phyloP scores from a whole-genome alignment of 2,888 invertebrate genomes.

The Anodontia alba region DNA sequence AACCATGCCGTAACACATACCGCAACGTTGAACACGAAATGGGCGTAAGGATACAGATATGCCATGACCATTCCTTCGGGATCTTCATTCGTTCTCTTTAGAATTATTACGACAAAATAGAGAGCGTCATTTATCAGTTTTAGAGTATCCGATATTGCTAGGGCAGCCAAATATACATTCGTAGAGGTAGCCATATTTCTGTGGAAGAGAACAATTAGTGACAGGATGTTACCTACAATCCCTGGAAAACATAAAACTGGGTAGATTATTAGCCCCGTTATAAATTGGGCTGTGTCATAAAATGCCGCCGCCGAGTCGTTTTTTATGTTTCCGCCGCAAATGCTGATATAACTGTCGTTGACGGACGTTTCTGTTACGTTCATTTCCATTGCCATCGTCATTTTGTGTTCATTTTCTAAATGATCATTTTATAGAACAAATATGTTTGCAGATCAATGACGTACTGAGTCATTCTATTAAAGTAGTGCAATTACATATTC shows the following conservation, averaged over 20 bases:
- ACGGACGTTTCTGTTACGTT: constrained; percentile 14
- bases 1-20: constrained; percentile 80
- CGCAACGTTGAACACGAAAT: constrained; percentile 79
- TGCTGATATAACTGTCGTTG: constrained; percentile 29
- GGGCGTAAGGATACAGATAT: constrained; percentile 80
- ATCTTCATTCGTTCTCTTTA: constrained; percentile 65
- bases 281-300: constrained; percentile 71
- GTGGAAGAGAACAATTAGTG: constrained; percentile 76
- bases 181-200: constrained; percentile 80
- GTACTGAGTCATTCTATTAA: not conserved
- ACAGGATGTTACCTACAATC: constrained; percentile 76
- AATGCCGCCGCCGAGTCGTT: constrained; percentile 61
- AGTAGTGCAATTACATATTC: not conserved
- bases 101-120: constrained; percentile 77
- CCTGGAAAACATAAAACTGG: constrained; percentile 78
- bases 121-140: constrained; percentile 80
- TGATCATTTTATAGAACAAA: not conserved
- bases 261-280: constrained; percentile 79
- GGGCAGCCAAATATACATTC: constrained; percentile 76
- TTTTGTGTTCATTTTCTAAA: not conserved
- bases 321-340: constrained; percentile 17
- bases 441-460: not conserved
- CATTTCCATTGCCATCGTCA: constrained; percentile 9
- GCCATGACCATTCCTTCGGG: constrained; percentile 70
- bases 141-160: constrained; percentile 79